phyloP scores from a whole-genome alignment of 1,140 invertebrate genomes.

The Dendrolimus punctatus region DNA sequence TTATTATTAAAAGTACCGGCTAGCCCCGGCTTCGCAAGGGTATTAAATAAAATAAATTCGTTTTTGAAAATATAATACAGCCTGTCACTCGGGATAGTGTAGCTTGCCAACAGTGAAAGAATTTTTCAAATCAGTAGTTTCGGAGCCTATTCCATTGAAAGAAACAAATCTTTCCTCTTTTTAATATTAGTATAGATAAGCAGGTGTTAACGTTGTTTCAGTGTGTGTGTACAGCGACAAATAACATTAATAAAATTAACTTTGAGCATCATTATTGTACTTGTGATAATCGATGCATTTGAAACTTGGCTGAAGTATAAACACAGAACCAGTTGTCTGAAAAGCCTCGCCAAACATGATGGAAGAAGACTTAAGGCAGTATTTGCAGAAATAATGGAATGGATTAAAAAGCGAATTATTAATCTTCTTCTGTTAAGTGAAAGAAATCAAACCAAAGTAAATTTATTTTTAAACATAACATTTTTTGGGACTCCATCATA shows the following conservation, averaged over 20 bases:
- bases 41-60: too few species aligned
- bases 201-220: conserved; percentile 25
- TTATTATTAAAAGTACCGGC: too few species aligned
- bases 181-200: too few species aligned
- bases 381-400: conserved; percentile 21
- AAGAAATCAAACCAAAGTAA: conserved; percentile 60
- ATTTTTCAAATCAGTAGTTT: not conserved
- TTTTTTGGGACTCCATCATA: too few species aligned
- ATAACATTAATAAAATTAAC: conserved; percentile 44
- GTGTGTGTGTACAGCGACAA: conserved; percentile 37
- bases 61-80: not conserved
- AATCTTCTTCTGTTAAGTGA: conserved; percentile 45
- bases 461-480: conserved; percentile 2
- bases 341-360: conserved; percentile 37
- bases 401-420: conserved; percentile 29
- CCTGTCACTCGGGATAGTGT: not conserved
- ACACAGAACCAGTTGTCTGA: conserved; percentile 53
- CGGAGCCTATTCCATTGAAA: too few species aligned
- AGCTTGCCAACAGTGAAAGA: not conserved
- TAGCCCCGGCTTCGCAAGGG: too few species aligned
- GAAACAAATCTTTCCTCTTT: too few species aligned
- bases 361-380: conserved; percentile 28
- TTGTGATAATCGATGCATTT: conserved; percentile 44
- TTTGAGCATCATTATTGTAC: conserved; percentile 25
- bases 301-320: conserved; percentile 61